These are phyloP conservation scores for Nasonovia ribisnigri DNA, from an alignment of 2,888 invertebrate genomes.

Conservation along the genomic window DNA sequence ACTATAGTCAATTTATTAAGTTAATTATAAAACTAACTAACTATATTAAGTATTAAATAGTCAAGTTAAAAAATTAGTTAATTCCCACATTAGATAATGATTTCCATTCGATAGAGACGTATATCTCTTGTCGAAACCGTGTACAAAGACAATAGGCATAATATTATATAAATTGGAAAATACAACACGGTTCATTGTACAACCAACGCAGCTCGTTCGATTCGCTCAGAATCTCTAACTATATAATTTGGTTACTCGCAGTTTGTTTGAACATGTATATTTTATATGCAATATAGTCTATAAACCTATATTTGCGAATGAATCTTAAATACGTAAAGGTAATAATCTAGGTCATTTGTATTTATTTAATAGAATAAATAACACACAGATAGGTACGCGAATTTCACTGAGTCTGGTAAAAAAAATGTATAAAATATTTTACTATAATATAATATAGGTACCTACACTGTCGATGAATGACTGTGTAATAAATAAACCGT, in stretches of 20 bases:
- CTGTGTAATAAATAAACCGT: constrained; percentile 5
- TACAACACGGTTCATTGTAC: neutral
- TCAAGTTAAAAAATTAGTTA: neutral
- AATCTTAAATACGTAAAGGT: neutral
- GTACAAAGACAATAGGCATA: neutral
- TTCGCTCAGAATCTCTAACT: neutral
- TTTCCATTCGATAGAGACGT: neutral
- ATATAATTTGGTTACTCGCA: neutral
- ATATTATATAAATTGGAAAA: neutral
- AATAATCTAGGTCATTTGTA: neutral
- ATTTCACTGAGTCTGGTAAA: neutral
- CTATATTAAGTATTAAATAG: neutral
- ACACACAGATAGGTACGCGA: neutral
- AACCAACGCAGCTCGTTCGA: neutral
- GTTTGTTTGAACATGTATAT: neutral
- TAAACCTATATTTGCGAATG: neutral
- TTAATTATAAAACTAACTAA: neutral
- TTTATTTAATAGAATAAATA: neutral
- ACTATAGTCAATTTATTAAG: neutral
- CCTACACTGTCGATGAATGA: neutral
- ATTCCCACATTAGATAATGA: neutral
- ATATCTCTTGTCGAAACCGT: neutral
- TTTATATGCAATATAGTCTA: neutral
- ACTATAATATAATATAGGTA: neutral
- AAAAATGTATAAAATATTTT: neutral